phyloP scores from a whole-genome alignment of 2,888 invertebrate species.

The Apantesis nais region DNA sequence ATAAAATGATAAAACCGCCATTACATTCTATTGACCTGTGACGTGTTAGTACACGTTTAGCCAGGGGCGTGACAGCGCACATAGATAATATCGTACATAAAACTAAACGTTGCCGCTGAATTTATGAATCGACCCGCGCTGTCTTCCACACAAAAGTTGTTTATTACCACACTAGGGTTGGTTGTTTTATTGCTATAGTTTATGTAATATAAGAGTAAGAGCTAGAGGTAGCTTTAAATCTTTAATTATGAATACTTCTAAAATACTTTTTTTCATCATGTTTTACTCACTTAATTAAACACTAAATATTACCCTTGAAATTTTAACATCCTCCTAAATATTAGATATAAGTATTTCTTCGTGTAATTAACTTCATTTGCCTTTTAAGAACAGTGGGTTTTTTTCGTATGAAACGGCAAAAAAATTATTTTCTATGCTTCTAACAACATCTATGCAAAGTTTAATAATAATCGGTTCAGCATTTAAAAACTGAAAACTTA shows the following conservation, averaged over 20 bases:
- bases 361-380: no score
- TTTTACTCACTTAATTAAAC: neutral
- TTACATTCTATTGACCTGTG: conserved; percentile 23
- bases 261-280: neutral
- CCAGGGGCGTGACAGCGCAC: conserved; percentile 57
- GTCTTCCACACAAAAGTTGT: conserved; percentile 84
- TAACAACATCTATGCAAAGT: neutral
- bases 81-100: conserved; percentile 81
- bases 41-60: conserved; percentile 40
- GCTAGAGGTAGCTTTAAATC: neutral
- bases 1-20: neutral
- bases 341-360: no score
- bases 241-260: neutral
- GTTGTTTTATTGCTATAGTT: conserved; percentile 58
- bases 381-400: neutral
- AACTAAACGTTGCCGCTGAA: conserved; percentile 81
- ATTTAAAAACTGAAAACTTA: no score
- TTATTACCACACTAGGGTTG: conserved; percentile 78
- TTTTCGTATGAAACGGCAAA: neutral
- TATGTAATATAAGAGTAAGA: neutral
- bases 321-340: no score
- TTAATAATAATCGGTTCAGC: neutral
- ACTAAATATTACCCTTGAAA: no score
- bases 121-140: conserved; percentile 82
- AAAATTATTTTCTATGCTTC: neutral